Evolutionary conservation across 2,113 vertebrate genomes (phyloP), one percentile per base, ranked within the genome.

Genomic region (Gopherus flavomarginatus): DNA sequence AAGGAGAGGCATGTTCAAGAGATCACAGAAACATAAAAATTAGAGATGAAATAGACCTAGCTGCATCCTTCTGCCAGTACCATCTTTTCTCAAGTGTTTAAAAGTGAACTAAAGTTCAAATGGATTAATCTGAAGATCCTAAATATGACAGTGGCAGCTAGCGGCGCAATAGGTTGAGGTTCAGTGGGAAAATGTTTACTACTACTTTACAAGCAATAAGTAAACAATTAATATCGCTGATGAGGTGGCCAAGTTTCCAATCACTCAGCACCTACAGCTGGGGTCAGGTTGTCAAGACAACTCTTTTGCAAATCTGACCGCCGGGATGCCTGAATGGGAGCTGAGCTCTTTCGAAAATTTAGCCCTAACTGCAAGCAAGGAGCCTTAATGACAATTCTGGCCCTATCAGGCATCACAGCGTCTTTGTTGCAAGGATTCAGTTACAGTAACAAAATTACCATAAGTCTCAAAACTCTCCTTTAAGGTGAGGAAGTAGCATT

Each of bases 221-320:
- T 12, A 44, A 78, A 78, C 26, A 78, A 7, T 26, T 22, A 44
- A 21, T n/a, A n/a, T 27, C 38, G 14, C 11, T 47, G 47, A 77
- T 56, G 54, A 38, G 50, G 0, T 0, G 1, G 0, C 69, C 1
- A 0, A 5, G 1, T 2, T 19, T 85, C 26, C 83, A 16, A 2
- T 11, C n/a, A n/a, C 3, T 77, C 78, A 44, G 83, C 50, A 75
- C 31, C 8, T 14, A 10, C 35, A 54, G 35, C 85, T n/a, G 3
- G 52, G 0, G 0, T 54, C 2, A 0, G 5, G 1, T 2, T 24
- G 85, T 29, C 78, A 16, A 3, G 17, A 31, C 29, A 78, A 57
- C 42, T 90, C 21, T 44, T 44, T n/a, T 17, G 14, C 77, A 79
- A 19, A 79, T 50, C 77, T 79, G 47, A 31, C 29, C 27, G 11